Base-by-base conservation (phyloP, 1,140 invertebrate genomes). In the Fragariocoptes setiger region DNA sequence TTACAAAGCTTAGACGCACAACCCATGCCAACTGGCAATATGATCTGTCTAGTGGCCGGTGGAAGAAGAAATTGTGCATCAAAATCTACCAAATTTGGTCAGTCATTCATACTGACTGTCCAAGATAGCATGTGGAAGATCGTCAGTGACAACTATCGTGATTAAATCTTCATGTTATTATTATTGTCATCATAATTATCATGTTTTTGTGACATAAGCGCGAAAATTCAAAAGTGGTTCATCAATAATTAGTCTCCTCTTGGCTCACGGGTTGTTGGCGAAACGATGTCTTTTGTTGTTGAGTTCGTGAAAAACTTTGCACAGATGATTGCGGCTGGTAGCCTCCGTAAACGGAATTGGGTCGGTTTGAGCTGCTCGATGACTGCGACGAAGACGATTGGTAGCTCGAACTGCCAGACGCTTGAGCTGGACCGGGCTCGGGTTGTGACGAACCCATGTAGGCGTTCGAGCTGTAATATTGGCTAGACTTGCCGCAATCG, bases 1-100 rank as follows among this genome's bases (percentile, higher is more conserved):
- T 35, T 59, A 4, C 51, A 48, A 35, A 49, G 50, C 17, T 39
- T 58, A 19, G 56, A 60, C 49, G 52, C 52, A 37, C 56, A 58
- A 36, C 56, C 56, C 15, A 35, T 60, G 5, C n/a, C 37, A 12
- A 31, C n/a, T 8, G 8, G 8, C 25, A n/a, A 31, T 31, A 31
- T 31, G 25, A n/a, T 31, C 25, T 8, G 8, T 8, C 8, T 31
- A 31, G n/a, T 31, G n/a, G 46, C 5, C 51, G 53, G 41, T 59
- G 50, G 42, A 44, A 54, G n/a, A n/a, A n/a, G n/a, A n/a, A n/a
- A n/a, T n/a, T n/a, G n/a, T n/a, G n/a, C n/a, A n/a, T n/a, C n/a
- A n/a, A n/a, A n/a, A n/a, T n/a, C n/a, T n/a, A n/a, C n/a, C n/a
- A n/a, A n/a, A n/a, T n/a, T n/a, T n/a, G n/a, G n/a, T n/a, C n/a